Conservation (phyloP, 1,140 invertebrate species). For the Neomicropteryx cornuta region DNA sequence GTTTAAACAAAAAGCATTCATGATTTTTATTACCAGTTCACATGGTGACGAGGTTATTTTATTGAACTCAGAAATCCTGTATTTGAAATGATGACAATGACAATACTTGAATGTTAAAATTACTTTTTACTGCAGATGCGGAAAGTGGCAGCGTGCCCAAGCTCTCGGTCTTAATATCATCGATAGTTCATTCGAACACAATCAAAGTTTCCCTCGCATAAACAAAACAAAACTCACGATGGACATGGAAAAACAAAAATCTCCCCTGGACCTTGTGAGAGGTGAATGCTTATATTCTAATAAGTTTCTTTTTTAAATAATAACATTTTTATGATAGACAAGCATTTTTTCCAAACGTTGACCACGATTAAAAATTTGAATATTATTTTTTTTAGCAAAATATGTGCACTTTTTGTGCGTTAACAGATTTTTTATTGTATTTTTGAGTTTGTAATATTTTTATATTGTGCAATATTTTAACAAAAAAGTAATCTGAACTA, state of each 20-base stretch:
- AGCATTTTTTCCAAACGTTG: background rate
- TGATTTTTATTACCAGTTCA: too few relatives aligned
- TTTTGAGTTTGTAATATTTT: background rate
- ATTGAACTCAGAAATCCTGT: too few relatives aligned
- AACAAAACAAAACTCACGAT: constrained; percentile 22
- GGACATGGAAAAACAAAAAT: constrained; percentile 36
- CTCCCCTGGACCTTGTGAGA: constrained; percentile 31
- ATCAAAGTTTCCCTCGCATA: constrained; percentile 35
- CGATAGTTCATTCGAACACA: constrained; percentile 33
- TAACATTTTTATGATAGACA: background rate
- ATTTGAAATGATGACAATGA: too few relatives aligned
- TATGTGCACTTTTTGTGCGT: background rate
- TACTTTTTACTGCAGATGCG: too few relatives aligned
- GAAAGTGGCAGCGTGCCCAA: too few relatives aligned
- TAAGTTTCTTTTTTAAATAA: background rate
- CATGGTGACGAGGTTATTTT: too few relatives aligned
- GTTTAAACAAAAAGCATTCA: too few relatives aligned
- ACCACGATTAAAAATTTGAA: constrained; percentile 1
- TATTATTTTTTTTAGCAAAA: background rate
- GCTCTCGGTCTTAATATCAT: too few relatives aligned
- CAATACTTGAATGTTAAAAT: too few relatives aligned
- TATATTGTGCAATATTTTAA: too few relatives aligned
- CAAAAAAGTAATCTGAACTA: too few relatives aligned
- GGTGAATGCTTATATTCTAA: constrained; percentile 16
- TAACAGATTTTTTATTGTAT: background rate